Evolutionary conservation across 2,888 invertebrate genomes (phyloP).

Genomic region (Cheilosia scutellata): DNA sequence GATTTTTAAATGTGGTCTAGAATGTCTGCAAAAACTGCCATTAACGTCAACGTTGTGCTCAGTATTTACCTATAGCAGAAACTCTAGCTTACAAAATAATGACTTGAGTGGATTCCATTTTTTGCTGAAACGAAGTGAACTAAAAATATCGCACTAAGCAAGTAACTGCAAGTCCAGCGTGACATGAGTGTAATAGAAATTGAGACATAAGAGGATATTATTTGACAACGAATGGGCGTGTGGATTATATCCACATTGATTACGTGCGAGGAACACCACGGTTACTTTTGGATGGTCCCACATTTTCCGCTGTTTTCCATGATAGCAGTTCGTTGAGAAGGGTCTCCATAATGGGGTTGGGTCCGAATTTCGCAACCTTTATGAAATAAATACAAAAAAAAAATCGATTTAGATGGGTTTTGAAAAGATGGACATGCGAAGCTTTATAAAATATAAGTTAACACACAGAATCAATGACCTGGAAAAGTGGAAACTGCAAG

Average conservation of each 20-base stretch:
- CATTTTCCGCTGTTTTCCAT: constrained; percentile 84
- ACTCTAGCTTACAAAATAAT: not conserved
- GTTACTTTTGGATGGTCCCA: constrained; percentile 20
- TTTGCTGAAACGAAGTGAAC: not conserved
- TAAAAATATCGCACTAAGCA: not conserved
- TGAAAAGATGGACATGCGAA: not conserved
- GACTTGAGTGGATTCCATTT: constrained; percentile 1
- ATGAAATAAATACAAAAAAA: constrained; percentile 1
- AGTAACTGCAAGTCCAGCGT: constrained; percentile 2
- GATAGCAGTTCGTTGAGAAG: constrained; percentile 90
- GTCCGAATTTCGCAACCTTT: constrained; percentile 88
- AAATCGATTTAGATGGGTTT: not conserved
- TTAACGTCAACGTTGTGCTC: no score
- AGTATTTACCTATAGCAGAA: no score
- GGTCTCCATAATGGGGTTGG: constrained; percentile 91
- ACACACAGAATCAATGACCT: no score
- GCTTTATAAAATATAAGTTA: not conserved
- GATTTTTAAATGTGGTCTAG: no score
- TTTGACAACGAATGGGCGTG: constrained; percentile 13
- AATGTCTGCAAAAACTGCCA: no score
- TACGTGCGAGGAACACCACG: constrained; percentile 19
- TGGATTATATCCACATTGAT: constrained; percentile 16
- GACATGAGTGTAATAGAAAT: not conserved
- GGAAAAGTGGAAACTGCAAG: no score
- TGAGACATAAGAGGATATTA: constrained; percentile 13